phyloP scores from a whole-genome alignment of 2,113 vertebrate species.

The Casuarius casuarius region DNA sequence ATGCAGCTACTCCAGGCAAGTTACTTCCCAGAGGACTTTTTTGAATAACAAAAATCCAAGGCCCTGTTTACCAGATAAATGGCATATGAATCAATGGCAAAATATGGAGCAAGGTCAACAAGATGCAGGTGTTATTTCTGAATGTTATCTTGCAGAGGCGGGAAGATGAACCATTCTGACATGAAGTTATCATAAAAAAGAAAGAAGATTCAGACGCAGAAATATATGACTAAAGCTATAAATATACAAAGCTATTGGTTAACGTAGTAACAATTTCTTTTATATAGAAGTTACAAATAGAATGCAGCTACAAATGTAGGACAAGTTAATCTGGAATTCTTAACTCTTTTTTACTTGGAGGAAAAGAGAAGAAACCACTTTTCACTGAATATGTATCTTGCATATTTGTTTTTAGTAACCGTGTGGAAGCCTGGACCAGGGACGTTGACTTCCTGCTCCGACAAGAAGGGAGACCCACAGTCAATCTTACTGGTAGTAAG shows the following conservation, averaged over 20 bases:
- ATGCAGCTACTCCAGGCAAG: neutral
- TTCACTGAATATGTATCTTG: neutral
- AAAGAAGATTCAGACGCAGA: neutral
- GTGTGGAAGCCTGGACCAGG: slow-evolving; percentile 96
- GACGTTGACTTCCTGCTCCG: slow-evolving; percentile 89
- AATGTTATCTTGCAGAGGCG: neutral
- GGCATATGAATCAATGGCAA: neutral
- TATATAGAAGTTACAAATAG: neutral
- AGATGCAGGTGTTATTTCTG: neutral
- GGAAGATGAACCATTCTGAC: neutral
- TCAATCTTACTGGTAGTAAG: slow-evolving; percentile 81
- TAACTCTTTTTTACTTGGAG: neutral
- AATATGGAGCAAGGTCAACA: neutral
- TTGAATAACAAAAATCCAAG: neutral
- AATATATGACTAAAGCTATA: neutral
- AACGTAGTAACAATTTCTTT: neutral
- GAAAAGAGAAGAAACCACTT: neutral
- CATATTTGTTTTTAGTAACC: slow-evolving; percentile 82
- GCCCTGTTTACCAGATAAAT: neutral
- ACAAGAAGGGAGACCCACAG: slow-evolving; percentile 90
- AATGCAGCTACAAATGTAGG: neutral
- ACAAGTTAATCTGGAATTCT: neutral
- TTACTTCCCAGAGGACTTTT: neutral
- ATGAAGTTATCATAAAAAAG: neutral
- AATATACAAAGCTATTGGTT: neutral